phyloP scores from a whole-genome alignment of 2,888 invertebrate genomes.

The Synergus umbraculus region DNA sequence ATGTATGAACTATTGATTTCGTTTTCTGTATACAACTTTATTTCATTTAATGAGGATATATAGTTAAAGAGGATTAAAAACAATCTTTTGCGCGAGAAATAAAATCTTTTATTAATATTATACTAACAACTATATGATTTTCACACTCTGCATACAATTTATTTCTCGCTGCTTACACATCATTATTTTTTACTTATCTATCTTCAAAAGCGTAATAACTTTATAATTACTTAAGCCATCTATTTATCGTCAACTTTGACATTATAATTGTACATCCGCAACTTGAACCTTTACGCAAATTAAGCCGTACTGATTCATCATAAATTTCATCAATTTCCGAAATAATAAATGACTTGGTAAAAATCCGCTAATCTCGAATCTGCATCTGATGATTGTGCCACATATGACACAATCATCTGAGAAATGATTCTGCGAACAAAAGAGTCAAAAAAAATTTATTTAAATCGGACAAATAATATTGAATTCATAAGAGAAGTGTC shows the following conservation, averaged over 20 bases:
- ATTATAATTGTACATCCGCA: conserved; percentile 25
- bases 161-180: no score
- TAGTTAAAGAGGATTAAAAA: no score
- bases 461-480: no score
- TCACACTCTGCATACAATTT: no score
- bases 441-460: no score
- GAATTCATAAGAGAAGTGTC: no score
- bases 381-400: background rate
- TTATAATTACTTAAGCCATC: background rate
- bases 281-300: background rate
- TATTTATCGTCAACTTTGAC: conserved; percentile 3
- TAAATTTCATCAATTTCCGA: conserved; percentile 7
- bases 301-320: conserved; percentile 10
- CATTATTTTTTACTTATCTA: background rate
- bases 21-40: background rate
- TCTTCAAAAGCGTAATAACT: background rate
- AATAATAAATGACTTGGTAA: background rate
- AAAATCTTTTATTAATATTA: background rate
- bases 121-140: no score
- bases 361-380: background rate
- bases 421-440: no score
- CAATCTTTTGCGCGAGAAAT: no score
- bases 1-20: background rate
- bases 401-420: no score
- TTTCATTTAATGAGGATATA: no score